Conservation (phyloP, 2,113 vertebrate genomes). For the Chlorodrepanis virens region DNA sequence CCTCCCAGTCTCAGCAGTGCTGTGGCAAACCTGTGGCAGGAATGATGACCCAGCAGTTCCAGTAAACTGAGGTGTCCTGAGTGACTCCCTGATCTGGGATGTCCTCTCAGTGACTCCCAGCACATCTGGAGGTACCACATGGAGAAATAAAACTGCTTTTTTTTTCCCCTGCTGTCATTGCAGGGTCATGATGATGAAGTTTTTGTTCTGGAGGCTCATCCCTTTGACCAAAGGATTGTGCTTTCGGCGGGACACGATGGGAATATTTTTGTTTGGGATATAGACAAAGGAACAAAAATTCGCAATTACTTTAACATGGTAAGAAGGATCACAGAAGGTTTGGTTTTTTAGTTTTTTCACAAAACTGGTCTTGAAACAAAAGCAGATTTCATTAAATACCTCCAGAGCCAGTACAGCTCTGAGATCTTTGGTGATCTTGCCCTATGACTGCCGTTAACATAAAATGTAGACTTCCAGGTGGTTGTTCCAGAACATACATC, state of each 20-base stretch:
- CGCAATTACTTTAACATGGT: conserved; percentile 99
- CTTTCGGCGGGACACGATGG: conserved; percentile 97
- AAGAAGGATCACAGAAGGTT: conserved; percentile 1
- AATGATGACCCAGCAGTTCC: neutral
- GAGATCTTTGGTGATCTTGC: neutral
- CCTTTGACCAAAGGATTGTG: conserved; percentile 93
- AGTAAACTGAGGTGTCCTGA: neutral
- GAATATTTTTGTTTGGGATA: conserved; percentile 96
- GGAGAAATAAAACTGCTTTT: neutral
- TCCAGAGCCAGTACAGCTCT: neutral
- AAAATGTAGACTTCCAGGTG: neutral
- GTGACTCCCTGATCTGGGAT: neutral
- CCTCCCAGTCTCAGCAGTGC: neutral
- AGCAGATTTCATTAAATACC: neutral
- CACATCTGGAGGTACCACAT: neutral
- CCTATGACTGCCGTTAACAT: neutral
- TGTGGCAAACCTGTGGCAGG: neutral
- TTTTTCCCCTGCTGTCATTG: neutral
- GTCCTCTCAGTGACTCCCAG: neutral
- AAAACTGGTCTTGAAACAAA: neutral
- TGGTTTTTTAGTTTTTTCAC: neutral
- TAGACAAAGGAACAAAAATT: conserved; percentile 91
- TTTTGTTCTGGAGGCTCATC: conserved; percentile 95
- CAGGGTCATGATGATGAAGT: conserved; percentile 98
- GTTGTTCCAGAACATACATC: neutral